Conservation (phyloP, 2,797 vertebrate genomes). For the Cheirogaleus major region DNA sequence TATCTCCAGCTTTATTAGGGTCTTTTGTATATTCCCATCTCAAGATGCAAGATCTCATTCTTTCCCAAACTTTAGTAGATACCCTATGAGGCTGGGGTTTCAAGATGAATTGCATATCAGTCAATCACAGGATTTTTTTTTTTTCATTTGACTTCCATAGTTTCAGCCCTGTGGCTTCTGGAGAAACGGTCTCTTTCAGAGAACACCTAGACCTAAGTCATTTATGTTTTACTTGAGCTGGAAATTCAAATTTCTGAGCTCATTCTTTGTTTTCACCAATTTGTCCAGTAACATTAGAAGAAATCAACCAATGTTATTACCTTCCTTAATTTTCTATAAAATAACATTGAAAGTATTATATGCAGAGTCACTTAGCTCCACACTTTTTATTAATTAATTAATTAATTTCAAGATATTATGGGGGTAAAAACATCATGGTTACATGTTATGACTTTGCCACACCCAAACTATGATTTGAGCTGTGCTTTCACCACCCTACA, state of each 20-base stretch:
- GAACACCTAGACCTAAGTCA: background rate
- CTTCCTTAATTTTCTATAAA: background rate
- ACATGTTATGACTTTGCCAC: no score
- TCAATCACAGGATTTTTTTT: background rate
- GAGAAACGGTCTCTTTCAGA: background rate
- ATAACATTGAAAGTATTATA: background rate
- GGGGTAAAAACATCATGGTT: no score
- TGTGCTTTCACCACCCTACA: no score
- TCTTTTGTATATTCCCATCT: background rate
- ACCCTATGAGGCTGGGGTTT: background rate
- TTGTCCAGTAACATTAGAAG: background rate
- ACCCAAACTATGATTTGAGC: no score
- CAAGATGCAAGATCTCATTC: background rate
- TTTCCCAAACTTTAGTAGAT: background rate
- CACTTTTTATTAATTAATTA: no score
- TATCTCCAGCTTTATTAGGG: background rate
- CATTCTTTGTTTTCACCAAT: background rate
- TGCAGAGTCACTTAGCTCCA: no score
- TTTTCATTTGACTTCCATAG: background rate
- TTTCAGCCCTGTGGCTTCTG: background rate
- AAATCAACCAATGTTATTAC: background rate
- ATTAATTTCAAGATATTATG: no score
- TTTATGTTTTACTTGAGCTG: background rate
- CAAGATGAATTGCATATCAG: background rate
- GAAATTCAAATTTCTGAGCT: no score